Evolutionary conservation across 2,888 invertebrate genomes (phyloP), one percentile per base, ranked within the genome.

Genomic region (Lasioglossum figueresi): DNA sequence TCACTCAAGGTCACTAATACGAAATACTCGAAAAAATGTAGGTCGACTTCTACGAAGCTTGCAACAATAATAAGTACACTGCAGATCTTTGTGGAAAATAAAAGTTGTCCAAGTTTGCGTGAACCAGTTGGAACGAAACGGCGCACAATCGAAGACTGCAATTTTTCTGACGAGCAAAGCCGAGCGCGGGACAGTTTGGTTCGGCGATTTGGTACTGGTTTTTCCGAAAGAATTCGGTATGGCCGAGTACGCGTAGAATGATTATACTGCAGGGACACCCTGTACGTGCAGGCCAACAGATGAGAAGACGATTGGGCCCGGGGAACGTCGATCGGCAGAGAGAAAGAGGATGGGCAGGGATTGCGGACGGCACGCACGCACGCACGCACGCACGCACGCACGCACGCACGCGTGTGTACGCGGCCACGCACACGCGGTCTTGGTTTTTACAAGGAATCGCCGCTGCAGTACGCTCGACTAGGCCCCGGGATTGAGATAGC

Each of bases 401-500:
- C 56, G 31, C 52, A 71, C 56, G 31, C 43, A 56, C 43, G 37
- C 27, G 34, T 73, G 43, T 43, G 34, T 66, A 34, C 66, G 34
- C 66, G 34, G 43, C 43, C 83, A 80, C 85, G 82, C 83, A 85
- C 74, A 87, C 88, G 73, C 68, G 76, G 34, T 66, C 75, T 31
- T 40, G 48, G 68, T 82, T 89, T 89, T 88, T 90, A 80, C 82
- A 76, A 84, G 74, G 83, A 90, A 87, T 89, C 80, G 90, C 90
- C 83, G 79, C 85, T 79, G 59, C 31, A 37, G 81, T 76, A 89
- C 86, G 89, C 88, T 89, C 79, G 80, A 82, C 90, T 90, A 89
- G 89, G 82, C 83, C 75, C 76, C 75, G 82, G 85, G 87, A 90
- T 90, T 89, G 88, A 90, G 88, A 91, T 90, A 91, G 85, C 90